Base-by-base conservation (phyloP, 2,113 vertebrate genomes). In the Edolisoma coerulescens region DNA sequence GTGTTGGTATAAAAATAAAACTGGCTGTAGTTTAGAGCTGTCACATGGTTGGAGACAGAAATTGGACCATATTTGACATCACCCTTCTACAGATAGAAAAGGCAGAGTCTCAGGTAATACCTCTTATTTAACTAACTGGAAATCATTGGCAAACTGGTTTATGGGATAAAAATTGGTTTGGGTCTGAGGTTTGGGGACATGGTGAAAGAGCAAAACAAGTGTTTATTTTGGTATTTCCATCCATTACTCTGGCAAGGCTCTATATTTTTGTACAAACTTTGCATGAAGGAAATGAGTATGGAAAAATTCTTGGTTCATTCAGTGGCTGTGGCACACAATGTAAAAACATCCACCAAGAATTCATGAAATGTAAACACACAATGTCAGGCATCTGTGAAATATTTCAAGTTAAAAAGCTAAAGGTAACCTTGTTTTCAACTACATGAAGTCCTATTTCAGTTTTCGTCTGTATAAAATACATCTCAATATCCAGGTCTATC, bases 1-100 rank as follows among this genome's bases (percentile, higher is more conserved):
- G 98, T 98, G 97, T 98, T 98, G 97, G 98, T 98, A 97, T 98
- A 97, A 98, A 98, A 98, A 98, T 98, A 98, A 98, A 98, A 98
- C 97, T 97, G 97, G 97, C 97, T 98, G 91, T 97, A 97, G 98
- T 98, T 98, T 98, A 97, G 96, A 97, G 97, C 97, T 98, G 97
- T 98, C 97, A 97, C 96, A 97, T 54, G 41, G 95, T 52, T 86
- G 95, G 96, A 97, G 95, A 94, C 95, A 90, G 96, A 98, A 98
- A 98, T 95, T 92, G 97, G 97, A 98, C 95, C 95, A 64, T 97
- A 97, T 98, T 97, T 97, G 95, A 97, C 96, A 97, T 97, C 95
- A 93, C 91, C 89, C 83, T 73, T 96, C 95, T 96, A 87, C 96
- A 97, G 96, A 97, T 75, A 97, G 97, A 93, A 96, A 97, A 97